Evolutionary conservation across 2,113 vertebrate species (phyloP), one percentile per base, ranked within the genome.

Genomic region (Nanger granti): DNA sequence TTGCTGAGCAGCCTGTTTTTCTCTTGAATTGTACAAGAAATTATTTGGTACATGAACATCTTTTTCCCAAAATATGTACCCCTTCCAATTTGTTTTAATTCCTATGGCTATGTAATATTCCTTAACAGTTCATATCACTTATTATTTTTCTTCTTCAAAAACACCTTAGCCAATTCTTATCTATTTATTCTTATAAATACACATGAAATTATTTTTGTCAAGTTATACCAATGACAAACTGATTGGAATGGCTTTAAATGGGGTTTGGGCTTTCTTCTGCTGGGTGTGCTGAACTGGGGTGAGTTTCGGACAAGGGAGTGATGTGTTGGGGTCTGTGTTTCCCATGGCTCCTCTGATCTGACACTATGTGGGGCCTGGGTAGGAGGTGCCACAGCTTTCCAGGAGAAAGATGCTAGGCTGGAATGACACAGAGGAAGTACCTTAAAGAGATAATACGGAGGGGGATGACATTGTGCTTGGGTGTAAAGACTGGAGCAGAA

Each of bases 81-180:
- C 13, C 18, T 18, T 79, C 64, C 95, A 62, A 3, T 10, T 41
- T 55, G 89, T n/a, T 93, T 93, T 66, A 18, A 8, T 79, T 29
- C 24, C 0, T 57, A 44, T 41, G 18, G 1, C 91, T 95, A 24
- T 15, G n/a, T 69, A 69, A 91, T 44, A 90, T 57, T 80, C 85
- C 26, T 83, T 86, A 80, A 47, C 28, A 8, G n/a, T 37, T 57
- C 69, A 10, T 62, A 64, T 82, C 34, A 15, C 55, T 91, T 94
- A n/a, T 92, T 83, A 26, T 34, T 93, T 94, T 91, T 93, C 60
- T 7, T 84, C 95, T 95, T 73, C 54, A 89, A 64, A 91, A 89
- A 83, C 47, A 28, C 18, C 84, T 10, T 92, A 9, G 34, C 62
- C 28, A 54, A 18, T 59, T 60, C 59, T 79, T 87, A n/a, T 64